Base-by-base conservation (phyloP, 2,797 vertebrate genomes). In the Myioborus melanocephalus region DNA sequence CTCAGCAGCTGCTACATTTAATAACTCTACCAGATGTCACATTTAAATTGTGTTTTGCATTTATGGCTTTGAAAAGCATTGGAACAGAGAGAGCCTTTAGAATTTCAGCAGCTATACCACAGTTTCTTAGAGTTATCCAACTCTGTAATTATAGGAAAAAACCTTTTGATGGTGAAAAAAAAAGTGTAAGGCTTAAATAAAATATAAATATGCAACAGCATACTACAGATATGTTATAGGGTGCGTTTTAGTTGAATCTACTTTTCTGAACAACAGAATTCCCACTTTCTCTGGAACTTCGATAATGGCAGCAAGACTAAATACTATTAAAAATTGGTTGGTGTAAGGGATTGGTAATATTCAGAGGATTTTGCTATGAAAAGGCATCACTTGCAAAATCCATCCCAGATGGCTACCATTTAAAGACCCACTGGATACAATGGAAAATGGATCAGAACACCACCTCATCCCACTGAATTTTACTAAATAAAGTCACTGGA, bases 1-100 rank as follows among this genome's bases (percentile, higher is more conserved):
- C 79, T 94, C 92, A 93, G 72, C 92, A 94, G 87, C 57, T 86
- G 47, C 71, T 94, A 79, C 83, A 90, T 92, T 95, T 91, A 90
- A 87, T 89, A 88, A 90, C 59, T 89, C 55, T 96, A 90, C 47
- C 90, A 95, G 91, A 96, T 95, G 94, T 91, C 90, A 94, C 50
- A 86, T 96, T 94, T 81, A 94, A 90, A 94, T 83, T 88, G 47
- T 8, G 26, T 88, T 93, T 92, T 80, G 43, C 50, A 73, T 79
- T 77, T 83, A 85, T 50, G 23, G 57, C 69, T 89, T 90, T 95
- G 83, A 83, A 85, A 95, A 19, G 19, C 70, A 60, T 34, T 75
- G 81, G 64, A 87, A 70, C 17, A 80, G 39, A 59, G 55, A 55
- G 18, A 94, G 32, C 16, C 18, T 85, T 95, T 87, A 83, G 60